Percentiles rank a stretch among this genome's conserved stretches.
Evolutionary conservation across 2,797 vertebrate genomes (phyloP).

Genomic region (Rhincodon typus): DNA sequence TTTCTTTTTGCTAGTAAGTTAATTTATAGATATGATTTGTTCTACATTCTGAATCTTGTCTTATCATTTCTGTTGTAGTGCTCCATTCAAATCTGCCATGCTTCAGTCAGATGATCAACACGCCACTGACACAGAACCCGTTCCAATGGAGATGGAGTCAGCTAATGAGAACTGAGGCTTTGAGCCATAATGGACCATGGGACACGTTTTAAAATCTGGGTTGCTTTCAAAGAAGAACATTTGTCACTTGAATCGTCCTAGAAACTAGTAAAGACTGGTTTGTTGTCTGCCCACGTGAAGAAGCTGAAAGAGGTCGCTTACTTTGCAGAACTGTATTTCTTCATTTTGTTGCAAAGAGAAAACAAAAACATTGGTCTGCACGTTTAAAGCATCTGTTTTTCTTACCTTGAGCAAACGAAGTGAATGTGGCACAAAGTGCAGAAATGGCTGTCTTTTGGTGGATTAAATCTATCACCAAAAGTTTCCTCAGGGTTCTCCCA

Average conservation of each 20-base stretch:
- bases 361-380: slow-evolving; percentile 4
- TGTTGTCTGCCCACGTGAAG: slow-evolving; percentile 26
- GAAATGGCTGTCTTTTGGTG: slow-evolving; percentile 11
- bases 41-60: not conserved
- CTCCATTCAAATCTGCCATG: not conserved
- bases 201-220: slow-evolving; percentile 32
- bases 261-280: slow-evolving; percentile 35
- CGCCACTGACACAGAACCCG: not conserved
- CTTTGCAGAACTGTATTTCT: slow-evolving; percentile 21
- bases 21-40: not conserved
- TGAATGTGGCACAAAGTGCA: slow-evolving; percentile 17
- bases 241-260: slow-evolving; percentile 37
- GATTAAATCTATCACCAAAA: not conserved
- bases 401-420: not conserved
- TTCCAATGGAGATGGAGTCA: slow-evolving; percentile 29
- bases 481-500: not conserved
- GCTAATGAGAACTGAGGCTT: slow-evolving; percentile 13
- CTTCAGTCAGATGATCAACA: slow-evolving; percentile 17
- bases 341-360: slow-evolving; percentile 29
- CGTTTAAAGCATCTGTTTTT: not conserved
- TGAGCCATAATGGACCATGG: not conserved
- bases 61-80: not conserved
- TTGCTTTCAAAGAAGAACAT: slow-evolving; percentile 34
- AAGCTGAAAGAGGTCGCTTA: slow-evolving; percentile 33
- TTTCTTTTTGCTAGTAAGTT: not conserved